Evolutionary conservation across 2,888 invertebrate species (phyloP).

Genomic region (Neoscelio sp.): DNA sequence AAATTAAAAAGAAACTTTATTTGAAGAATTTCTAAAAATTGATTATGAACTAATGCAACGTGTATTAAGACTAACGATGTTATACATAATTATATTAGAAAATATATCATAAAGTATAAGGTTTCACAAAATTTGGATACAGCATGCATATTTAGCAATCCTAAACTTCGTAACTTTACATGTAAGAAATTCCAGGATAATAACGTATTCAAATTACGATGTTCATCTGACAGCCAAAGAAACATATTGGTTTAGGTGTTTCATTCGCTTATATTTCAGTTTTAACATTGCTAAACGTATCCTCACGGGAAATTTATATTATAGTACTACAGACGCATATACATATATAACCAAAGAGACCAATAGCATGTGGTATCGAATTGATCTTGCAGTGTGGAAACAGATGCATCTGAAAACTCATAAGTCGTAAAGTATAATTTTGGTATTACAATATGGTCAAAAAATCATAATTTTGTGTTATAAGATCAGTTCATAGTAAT

Average conservation of each 20-base stretch:
- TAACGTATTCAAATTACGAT: conserved; percentile 22
- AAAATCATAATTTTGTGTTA: conserved; percentile 29
- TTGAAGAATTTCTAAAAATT: no score
- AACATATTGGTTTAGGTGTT: conserved; percentile 52
- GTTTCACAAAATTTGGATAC: not conserved
- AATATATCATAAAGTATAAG: no score
- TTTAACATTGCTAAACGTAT: conserved; percentile 59
- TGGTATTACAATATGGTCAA: conserved; percentile 28
- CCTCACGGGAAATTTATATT: conserved; percentile 63
- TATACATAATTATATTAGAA: not conserved
- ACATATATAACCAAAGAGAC: conserved; percentile 36
- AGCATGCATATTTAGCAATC: conserved; percentile 20
- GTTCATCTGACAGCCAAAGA: conserved; percentile 30
- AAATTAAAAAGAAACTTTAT: no score
- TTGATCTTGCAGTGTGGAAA: conserved; percentile 53
- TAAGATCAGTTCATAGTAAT: no score
- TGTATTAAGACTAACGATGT: no score
- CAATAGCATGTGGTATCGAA: conserved; percentile 57
- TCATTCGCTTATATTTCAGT: conserved; percentile 55
- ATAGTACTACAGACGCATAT: conserved; percentile 40
- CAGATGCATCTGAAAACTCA: conserved; percentile 55
- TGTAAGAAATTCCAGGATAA: not conserved
- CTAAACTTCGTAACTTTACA: conserved; percentile 9
- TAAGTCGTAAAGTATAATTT: conserved; percentile 55
- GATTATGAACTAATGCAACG: no score